Evolutionary conservation across 2,797 vertebrate species (phyloP).

Genomic region (Pipistrellus pygmaeus): DNA sequence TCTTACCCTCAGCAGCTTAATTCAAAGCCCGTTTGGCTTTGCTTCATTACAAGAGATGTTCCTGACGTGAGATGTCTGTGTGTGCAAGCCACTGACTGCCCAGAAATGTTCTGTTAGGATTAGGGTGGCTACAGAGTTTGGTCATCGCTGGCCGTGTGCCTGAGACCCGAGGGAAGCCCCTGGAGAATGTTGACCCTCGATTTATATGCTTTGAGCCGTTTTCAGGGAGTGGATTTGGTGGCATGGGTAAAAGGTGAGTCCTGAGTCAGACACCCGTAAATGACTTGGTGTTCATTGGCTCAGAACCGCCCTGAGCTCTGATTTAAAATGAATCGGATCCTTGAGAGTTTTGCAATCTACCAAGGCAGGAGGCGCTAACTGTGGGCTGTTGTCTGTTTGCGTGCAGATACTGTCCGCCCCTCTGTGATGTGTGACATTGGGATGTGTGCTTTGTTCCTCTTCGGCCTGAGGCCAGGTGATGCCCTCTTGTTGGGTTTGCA

Average conservation of each 20-base stretch:
- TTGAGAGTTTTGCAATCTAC: conserved; percentile 43
- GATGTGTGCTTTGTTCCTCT: background rate
- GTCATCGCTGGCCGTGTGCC: background rate
- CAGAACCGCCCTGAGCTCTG: background rate
- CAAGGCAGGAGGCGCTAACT: background rate
- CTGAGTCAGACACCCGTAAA: background rate
- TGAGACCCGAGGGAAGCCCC: background rate
- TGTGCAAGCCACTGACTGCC: background rate
- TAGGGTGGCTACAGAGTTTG: conserved; percentile 32
- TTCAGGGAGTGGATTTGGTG: background rate
- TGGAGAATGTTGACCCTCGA: background rate
- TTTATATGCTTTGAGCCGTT: background rate
- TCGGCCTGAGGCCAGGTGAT: background rate
- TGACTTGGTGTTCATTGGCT: background rate
- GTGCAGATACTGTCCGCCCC: background rate
- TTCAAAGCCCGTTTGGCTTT: conserved; percentile 38
- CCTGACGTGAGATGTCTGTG: background rate
- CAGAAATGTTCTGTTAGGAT: conserved; percentile 38
- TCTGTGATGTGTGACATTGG: conserved; percentile 31
- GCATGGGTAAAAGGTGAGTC: background rate
- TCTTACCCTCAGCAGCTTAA: background rate
- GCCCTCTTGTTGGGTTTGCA: conserved; percentile 1
- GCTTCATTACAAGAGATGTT: background rate
- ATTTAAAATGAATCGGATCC: background rate
- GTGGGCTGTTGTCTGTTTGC: conserved; percentile 44